phyloP scores from a whole-genome alignment of 2,113 vertebrate species.

The Elanoides forficatus region DNA sequence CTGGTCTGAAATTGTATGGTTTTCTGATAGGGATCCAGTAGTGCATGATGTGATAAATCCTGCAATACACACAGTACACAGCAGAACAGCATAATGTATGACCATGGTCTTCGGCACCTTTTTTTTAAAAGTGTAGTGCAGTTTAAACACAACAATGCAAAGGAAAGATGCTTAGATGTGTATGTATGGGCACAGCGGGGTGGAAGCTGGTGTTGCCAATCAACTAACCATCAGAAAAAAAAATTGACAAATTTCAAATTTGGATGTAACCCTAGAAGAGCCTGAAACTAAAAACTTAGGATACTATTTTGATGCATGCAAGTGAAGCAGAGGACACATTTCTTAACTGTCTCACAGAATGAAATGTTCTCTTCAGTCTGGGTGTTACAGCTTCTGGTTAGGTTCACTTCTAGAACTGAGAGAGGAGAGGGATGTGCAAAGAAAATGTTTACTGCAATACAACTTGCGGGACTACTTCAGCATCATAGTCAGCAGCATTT shows the following conservation, averaged over 20 bases:
- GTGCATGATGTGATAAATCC: not conserved
- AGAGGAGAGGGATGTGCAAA: not conserved
- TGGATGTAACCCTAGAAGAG: not conserved
- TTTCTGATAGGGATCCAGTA: not conserved
- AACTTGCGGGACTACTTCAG: not conserved
- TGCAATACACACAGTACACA: not conserved
- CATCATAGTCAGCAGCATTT: conserved; percentile 12
- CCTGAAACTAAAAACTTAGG: not conserved
- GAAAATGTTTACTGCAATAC: not conserved
- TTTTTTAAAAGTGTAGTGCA: not conserved
- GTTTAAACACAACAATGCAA: not conserved
- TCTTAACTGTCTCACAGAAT: not conserved
- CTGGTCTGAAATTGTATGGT: not conserved
- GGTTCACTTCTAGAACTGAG: not conserved
- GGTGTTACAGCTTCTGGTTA: not conserved
- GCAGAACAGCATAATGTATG: not conserved
- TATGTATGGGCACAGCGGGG: not conserved
- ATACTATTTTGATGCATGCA: not conserved
- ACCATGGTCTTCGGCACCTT: not conserved
- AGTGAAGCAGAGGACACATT: not conserved
- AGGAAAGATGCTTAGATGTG: not conserved
- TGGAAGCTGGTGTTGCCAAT: not conserved
- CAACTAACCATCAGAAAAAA: not conserved
- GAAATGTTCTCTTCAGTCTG: not conserved
- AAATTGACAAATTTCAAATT: not conserved